Base-by-base conservation (phyloP, 2,888 invertebrate genomes). In the Galerucella calmariensis region DNA sequence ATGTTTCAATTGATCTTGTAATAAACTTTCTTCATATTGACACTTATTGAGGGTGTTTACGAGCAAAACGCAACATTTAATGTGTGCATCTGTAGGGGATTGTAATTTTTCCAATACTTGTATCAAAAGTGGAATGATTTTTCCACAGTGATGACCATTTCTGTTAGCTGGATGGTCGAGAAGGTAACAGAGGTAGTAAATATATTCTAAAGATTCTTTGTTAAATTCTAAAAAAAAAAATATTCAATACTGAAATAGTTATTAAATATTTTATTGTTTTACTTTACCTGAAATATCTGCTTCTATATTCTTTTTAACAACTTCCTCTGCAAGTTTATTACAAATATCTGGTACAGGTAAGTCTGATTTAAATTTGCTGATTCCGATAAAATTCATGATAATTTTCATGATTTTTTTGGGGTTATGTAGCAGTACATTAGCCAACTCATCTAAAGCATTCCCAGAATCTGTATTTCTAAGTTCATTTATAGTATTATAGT, bases 331-430 rank as follows among this genome's bases (percentile, higher is more conserved):
- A 63, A 87, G 82, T 67, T 81, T 82, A 48, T 82, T 78, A 72
- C 82, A 85, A 12, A 87, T 85, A 65, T 84, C 84, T 9, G 79
- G 81, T 14, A 86, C 79, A 0, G 87, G 87, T 67, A 87, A 73
- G 76, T 87, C 87, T 0, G 86, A 86, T 69, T 83, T 82, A 20
- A 84, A 75, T 48, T 81, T 81, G 61, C 82, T 82, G 6, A 83
- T 80, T 71, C 78, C 78, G 16, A 83, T 80, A 56, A 86, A 83
- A 76, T 86, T 87, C 81, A 86, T 83, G 2, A 87, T 81, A 41
- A 87, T 86, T 81, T 85, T 86, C 11, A 85, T 83, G n/a, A 87
- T 79, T 59, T 80, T 80, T 69, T 81, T 82, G 0, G 87, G 86
- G 6, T 84, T 80, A 5, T 86, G 68, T 6, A 82, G 75, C 11